Percentiles rank a stretch among this genome's conserved stretches.
Conservation (phyloP, 2,888 invertebrate genomes). For the Nomada ruficornis region DNA sequence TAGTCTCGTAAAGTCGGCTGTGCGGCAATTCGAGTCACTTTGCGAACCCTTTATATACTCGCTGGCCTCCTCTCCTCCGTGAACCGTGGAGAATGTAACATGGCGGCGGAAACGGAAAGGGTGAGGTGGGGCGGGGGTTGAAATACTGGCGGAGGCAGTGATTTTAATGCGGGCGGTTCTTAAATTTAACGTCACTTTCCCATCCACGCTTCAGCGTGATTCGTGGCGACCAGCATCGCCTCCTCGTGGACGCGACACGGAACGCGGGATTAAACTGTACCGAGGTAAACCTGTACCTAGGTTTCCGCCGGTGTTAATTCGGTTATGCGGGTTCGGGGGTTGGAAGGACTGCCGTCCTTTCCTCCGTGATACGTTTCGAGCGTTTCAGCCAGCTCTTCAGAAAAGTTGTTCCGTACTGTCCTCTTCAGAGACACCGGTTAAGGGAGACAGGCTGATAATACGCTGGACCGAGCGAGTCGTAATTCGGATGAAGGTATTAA, state of each 20-base stretch:
- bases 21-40: slow-evolving; percentile 83
- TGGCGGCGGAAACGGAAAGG: slow-evolving; percentile 8
- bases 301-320: slow-evolving; percentile 71
- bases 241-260: slow-evolving; percentile 57
- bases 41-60: slow-evolving; percentile 82
- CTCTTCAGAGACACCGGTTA: slow-evolving; percentile 22
- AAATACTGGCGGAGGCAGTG: slow-evolving; percentile 77
- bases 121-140: slow-evolving; percentile 52
- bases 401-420: slow-evolving; percentile 42
- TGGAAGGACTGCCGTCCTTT: slow-evolving; percentile 28
- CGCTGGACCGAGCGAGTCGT: background rate
- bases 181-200: slow-evolving; percentile 76
- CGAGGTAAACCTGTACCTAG: slow-evolving; percentile 70
- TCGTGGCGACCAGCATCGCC: slow-evolving; percentile 34
- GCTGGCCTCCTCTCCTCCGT: slow-evolving; percentile 23
- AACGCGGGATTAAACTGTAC: slow-evolving; percentile 73
- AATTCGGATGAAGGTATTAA: slow-evolving; percentile 16
- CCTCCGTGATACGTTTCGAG: slow-evolving; percentile 44
- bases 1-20: slow-evolving; percentile 82
- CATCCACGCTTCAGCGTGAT: slow-evolving; percentile 22
- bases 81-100: slow-evolving; percentile 52
- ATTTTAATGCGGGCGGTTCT: slow-evolving; percentile 80
- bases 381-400: slow-evolving; percentile 39
- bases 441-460: slow-evolving; percentile 35
- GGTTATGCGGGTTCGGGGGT: slow-evolving; percentile 71